Conservation (phyloP, 1,140 invertebrate genomes). For the Eupeodes corollae region DNA sequence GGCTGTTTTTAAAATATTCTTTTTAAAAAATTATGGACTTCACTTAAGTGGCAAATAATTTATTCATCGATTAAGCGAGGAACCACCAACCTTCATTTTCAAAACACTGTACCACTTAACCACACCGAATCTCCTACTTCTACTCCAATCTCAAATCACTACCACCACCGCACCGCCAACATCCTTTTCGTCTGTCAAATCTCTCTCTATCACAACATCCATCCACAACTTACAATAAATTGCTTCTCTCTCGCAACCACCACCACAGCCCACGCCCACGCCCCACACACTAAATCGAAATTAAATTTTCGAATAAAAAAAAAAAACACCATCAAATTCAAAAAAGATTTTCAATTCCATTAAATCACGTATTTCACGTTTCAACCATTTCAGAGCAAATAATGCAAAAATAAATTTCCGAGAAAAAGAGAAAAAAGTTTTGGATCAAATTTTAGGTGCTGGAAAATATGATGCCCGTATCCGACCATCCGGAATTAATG, state of each 20-base stretch:
- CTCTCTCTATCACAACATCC: not conserved
- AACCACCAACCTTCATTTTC: too few species aligned
- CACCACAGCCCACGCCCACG: not conserved
- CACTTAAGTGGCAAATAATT: too few species aligned
- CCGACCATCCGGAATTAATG: constrained; percentile 81
- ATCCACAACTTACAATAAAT: too few species aligned
- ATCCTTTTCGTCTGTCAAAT: not conserved
- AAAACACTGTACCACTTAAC: too few species aligned
- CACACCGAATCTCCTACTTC: too few species aligned
- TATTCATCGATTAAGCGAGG: too few species aligned
- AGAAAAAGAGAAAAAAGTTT: constrained; percentile 86
- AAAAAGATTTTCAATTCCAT: not conserved
- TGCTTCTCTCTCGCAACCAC: not conserved
- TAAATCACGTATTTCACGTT: not conserved
- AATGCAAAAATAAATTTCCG: constrained; percentile 71
- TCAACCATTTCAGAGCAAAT: constrained; percentile 43
- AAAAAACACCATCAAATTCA: not conserved
- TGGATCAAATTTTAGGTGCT: constrained; percentile 83
- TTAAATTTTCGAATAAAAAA: not conserved
- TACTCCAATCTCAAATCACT: too few species aligned
- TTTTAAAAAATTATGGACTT: too few species aligned
- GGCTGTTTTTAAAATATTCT: too few species aligned
- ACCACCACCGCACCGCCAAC: too few species aligned
- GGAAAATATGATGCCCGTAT: constrained; percentile 86
- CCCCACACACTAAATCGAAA: not conserved